Evolutionary conservation across 1,140 invertebrate genomes (phyloP), one percentile per base, ranked within the genome.

Genomic region (Megalopta genalis): DNA sequence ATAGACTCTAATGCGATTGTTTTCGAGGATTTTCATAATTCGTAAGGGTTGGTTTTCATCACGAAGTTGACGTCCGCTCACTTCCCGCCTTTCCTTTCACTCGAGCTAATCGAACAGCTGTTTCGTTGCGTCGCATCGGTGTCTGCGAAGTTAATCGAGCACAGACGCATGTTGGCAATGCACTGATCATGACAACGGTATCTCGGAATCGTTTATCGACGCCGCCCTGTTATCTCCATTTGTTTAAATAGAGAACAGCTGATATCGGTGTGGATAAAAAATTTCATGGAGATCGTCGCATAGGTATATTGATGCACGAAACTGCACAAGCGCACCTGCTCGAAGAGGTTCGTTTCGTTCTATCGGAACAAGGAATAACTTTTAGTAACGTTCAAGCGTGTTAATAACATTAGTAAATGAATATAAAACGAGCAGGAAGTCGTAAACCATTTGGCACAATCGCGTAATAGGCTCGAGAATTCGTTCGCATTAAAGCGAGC

Each of bases 261-360:
- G 18, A 32, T 59, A 39, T 65, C 49, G 25, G 21, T 39, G 5
- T 42, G 10, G 52, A 42, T 68, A 27, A 32, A 59, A 42, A 21
- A 46, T 76, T 59, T 76, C 37, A 39, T 9, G 52, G 16, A 42
- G 54, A 23, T 59, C 64, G n/a, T 74, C 10, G 12, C 14, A 9
- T 75, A 66, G 32, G 23, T 64, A 64, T 27, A 68, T 42, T n/a
- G 42, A 16, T 46, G 25, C 37, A 59, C 39, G n/a, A 23, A 68
- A 46, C 57, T 68, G 52, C 52, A 76, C 52, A 9, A 3, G 14
- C 5, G 32, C 21, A 39, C 62, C 46, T 6, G 2, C 65, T 66
- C 23, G 57, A 68, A 76, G 64, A 76, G 73, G 64, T 68, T 76
- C 64, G 18, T 16, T 0, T 42, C 66, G n/a, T 2, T 12, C 18